Percentiles rank a stretch among this genome's conserved stretches.
phyloP scores from a whole-genome alignment of 2,888 invertebrate species.

The Homarus gammarus region DNA sequence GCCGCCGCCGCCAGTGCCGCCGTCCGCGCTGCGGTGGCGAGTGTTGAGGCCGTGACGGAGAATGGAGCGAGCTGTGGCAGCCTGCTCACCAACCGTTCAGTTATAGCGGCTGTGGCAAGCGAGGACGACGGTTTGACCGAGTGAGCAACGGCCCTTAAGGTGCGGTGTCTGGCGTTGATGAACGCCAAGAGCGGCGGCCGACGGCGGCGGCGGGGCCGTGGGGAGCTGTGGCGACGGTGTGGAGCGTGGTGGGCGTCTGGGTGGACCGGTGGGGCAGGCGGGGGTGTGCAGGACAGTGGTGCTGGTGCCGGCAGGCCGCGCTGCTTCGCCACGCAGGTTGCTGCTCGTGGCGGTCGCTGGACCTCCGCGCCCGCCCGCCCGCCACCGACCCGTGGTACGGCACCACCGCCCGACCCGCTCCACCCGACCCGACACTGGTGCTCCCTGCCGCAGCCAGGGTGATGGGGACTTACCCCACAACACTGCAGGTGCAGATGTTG shows the following conservation, averaged over 20 bases:
- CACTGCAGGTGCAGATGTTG: background rate
- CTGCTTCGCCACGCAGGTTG: constrained; percentile 45
- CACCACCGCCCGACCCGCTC: constrained; percentile 42
- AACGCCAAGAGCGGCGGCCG: background rate
- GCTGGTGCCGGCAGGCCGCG: background rate
- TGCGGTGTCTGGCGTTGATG: background rate
- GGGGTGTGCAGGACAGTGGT: constrained; percentile 27
- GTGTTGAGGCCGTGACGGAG: background rate
- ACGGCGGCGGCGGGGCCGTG: background rate
- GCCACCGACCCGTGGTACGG: constrained; percentile 34
- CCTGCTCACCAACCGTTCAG: background rate
- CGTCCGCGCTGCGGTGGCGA: background rate
- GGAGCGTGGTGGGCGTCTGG: constrained; percentile 33
- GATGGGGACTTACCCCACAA: no score
- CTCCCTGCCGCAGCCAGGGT: constrained; percentile 13
- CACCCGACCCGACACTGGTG: constrained; percentile 18
- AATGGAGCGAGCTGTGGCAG: background rate
- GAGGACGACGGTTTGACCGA: background rate
- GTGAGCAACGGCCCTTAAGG: background rate
- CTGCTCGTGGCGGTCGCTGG: constrained; percentile 33
- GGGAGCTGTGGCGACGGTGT: background rate
- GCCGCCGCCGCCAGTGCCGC: background rate
- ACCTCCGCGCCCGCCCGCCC: constrained; percentile 44
- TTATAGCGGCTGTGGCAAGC: background rate
- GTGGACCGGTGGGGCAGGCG: constrained; percentile 15